Percentiles rank a stretch among this genome's conserved stretches.
Evolutionary conservation across 2,113 vertebrate genomes (phyloP).

Genomic region (Xenus cinereus): DNA sequence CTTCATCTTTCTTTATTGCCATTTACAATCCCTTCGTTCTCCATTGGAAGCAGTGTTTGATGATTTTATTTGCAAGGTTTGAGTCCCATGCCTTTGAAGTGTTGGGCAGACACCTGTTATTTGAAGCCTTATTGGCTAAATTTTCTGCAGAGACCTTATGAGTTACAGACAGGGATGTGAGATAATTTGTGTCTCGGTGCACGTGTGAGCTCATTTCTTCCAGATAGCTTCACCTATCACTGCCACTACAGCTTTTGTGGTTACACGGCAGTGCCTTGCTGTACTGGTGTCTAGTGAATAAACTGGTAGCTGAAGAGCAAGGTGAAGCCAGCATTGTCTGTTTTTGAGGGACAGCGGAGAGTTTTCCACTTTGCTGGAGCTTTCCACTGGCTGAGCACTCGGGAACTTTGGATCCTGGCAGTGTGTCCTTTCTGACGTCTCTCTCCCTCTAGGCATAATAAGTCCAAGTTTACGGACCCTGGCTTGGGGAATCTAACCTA

Average conservation of each 20-base stretch:
- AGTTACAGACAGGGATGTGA: not conserved
- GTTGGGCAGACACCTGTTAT: not conserved
- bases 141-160: not conserved
- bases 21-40: not conserved
- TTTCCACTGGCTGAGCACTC: not conserved
- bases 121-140: not conserved
- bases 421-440: not conserved
- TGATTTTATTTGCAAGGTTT: not conserved
- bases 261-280: not conserved
- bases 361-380: not conserved
- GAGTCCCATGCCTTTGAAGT: not conserved
- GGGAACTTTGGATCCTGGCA: not conserved
- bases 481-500: conserved; percentile 94
- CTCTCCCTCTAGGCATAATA: conserved; percentile 85
- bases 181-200: not conserved
- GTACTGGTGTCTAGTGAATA: not conserved
- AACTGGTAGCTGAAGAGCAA: not conserved
- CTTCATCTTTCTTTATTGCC: not conserved
- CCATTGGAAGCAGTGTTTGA: not conserved
- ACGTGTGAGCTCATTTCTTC: not conserved
- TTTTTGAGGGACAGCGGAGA: not conserved
- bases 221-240: not conserved
- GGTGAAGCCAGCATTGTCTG: not conserved
- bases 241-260: not conserved
- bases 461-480: conserved; percentile 91